Evolutionary conservation across 2,888 invertebrate genomes (phyloP), one percentile per base, ranked within the genome.

Genomic region (Trichogramma dendrolimi): DNA sequence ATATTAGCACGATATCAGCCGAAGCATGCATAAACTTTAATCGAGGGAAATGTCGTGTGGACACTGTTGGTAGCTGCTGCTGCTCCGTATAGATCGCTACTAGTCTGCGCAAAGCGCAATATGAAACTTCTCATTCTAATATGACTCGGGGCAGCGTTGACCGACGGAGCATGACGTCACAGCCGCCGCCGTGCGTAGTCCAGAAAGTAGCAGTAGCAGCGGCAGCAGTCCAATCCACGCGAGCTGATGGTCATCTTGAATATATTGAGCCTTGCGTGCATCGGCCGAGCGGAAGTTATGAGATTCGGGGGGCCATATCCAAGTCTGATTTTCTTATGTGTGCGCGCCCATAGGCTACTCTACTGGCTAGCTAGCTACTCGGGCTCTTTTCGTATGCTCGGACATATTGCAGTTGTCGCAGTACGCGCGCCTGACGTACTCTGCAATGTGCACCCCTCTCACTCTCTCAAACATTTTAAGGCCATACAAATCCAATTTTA

Each of bases 121-220:
- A 79, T 79, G 75, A 77, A 75, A 75, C 73, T 75, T 72, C 73
- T 73, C 74, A 73, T 75, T 78, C 75, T 76, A 75, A 79, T 79
- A 78, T 79, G 72, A 75, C 77, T 73, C 68, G 75, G 72, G 74
- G 76, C 72, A 74, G 78, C 78, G 27, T 27, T 27, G 27, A 27
- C 27, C 27, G 77, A 76, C 77, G 77, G 76, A 78, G 75, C 78
- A 76, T 77, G 75, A 76, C 74, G 74, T 76, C 77, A 73, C 77
- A 77, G 75, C 76, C 75, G 74, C 67, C 71, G 67, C 72, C 70
- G 71, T 62, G 70, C 71, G 70, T 61, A 64, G 67, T 64, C 58
- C 58, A 63, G 40, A 50, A 44, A 47, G 27, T 27, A 27, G 27
- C 27, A 27, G 27, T 27, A 27, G 27, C 27, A 27, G 27, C 27